A percentile compares a stretch with the other conserved stretches of the same genome.
These are phyloP conservation scores for Pocillopora damicornis DNA, from an alignment of 64 coral and sea anemone genomes.

Conservation along the genomic window DNA sequence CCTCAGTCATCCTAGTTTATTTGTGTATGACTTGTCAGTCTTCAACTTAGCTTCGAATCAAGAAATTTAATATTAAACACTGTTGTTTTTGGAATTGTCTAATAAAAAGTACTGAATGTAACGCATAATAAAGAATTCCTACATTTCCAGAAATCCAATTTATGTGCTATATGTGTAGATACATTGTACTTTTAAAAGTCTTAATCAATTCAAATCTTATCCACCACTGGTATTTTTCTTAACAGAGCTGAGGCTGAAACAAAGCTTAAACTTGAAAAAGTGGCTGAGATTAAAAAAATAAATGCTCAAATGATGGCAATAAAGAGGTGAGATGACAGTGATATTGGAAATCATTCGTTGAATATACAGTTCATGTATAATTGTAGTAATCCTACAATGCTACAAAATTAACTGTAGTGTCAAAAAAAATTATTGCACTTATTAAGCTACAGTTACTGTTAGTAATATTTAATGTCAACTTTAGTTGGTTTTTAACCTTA, in stretches of 20 bases:
- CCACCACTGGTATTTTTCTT: neutral
- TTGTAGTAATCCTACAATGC: neutral
- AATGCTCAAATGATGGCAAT: conserved; percentile 99
- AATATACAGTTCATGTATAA: neutral
- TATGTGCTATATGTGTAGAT: neutral
- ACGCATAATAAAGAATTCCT: too few species aligned
- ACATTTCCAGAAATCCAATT: too few species aligned
- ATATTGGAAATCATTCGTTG: neutral
- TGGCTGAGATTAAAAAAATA: conserved; percentile 97
- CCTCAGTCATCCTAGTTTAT: neutral
- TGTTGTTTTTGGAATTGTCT: too few species aligned
- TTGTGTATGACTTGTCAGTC: too few species aligned
- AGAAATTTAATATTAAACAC: too few species aligned
- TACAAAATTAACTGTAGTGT: too few species aligned
- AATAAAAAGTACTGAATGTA: too few species aligned
- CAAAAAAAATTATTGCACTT: too few species aligned
- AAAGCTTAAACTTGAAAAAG: conserved; percentile 98
- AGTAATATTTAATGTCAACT: neutral
- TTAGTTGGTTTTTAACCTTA: neutral
- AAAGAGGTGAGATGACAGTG: conserved; percentile 55
- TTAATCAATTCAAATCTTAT: neutral
- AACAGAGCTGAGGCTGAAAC: conserved; percentile 97
- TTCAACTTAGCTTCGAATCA: too few species aligned
- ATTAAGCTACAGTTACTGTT: neutral
- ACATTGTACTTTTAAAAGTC: neutral